Evolutionary conservation across 2,797 vertebrate genomes (phyloP).

Genomic region (Graptemys geographica): DNA sequence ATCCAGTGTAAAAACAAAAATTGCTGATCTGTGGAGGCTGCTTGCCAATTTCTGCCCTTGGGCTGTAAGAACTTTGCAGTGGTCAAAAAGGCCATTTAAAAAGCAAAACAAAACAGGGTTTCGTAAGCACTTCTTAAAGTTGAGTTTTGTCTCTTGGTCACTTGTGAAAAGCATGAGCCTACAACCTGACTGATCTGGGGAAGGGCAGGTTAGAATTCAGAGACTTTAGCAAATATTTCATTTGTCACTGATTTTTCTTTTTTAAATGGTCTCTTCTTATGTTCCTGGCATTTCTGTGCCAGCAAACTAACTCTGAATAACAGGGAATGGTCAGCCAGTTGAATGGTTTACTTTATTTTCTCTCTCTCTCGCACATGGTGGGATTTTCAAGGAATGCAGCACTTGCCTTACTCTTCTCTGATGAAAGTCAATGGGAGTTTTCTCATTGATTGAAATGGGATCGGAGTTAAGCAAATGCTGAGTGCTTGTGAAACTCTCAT

Average conservation of each 20-base stretch:
- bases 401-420: background rate
- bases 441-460: background rate
- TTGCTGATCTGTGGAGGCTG: background rate
- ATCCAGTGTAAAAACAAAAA: rapidly evolving
- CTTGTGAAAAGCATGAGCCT: background rate
- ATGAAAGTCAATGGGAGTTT: background rate
- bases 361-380: background rate
- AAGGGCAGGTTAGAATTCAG: rapidly evolving
- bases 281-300: background rate
- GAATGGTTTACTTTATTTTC: rapidly evolving
- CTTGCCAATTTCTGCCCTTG: background rate
- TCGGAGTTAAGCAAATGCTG: background rate
- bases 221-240: background rate
- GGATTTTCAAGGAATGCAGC: background rate
- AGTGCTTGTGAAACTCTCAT: background rate
- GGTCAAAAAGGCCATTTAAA: background rate
- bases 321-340: rapidly evolving
- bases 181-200: background rate
- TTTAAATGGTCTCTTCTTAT: rapidly evolving
- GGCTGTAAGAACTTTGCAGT: background rate
- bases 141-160: background rate
- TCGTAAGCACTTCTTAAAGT: background rate
- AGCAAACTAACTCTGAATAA: rapidly evolving
- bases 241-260: background rate
- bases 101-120: background rate